Conservation (phyloP, 2,797 vertebrate species). For the Artibeus jamaicensis region DNA sequence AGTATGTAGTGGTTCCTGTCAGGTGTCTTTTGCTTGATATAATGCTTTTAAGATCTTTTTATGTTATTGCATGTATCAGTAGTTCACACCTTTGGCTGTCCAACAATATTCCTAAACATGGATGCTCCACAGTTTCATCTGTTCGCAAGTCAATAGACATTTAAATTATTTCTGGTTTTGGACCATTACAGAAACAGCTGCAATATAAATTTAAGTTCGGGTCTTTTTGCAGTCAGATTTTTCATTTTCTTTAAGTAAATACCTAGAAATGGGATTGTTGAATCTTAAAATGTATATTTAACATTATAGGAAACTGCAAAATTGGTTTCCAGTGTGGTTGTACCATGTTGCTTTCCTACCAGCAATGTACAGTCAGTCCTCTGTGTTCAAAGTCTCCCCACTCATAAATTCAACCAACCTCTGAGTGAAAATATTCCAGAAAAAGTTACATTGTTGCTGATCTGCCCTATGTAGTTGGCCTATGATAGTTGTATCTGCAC, state of each 20-base stretch:
- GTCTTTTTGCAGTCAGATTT: background rate
- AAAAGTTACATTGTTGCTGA: background rate
- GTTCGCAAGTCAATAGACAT: background rate
- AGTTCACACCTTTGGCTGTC: background rate
- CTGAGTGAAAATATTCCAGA: background rate
- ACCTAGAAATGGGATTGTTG: background rate
- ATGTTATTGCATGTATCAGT: background rate
- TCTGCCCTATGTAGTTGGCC: no score
- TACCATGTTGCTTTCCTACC: background rate
- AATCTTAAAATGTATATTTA: background rate
- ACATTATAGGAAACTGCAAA: background rate
- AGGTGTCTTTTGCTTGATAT: background rate
- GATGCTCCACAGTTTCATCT: background rate
- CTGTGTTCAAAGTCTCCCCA: no score
- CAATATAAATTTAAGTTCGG: background rate
- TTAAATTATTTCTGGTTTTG: background rate
- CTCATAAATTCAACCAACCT: background rate
- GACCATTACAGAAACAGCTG: background rate
- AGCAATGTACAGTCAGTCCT: background rate
- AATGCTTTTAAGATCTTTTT: background rate
- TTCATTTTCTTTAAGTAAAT: background rate
- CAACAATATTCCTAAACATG: background rate
- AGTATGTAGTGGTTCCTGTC: background rate
- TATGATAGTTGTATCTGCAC: background rate
- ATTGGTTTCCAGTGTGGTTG: background rate